These are phyloP conservation scores for Blastomussa wellsi DNA, from an alignment of 92 coral and sea anemone genomes.

Conservation along the genomic window DNA sequence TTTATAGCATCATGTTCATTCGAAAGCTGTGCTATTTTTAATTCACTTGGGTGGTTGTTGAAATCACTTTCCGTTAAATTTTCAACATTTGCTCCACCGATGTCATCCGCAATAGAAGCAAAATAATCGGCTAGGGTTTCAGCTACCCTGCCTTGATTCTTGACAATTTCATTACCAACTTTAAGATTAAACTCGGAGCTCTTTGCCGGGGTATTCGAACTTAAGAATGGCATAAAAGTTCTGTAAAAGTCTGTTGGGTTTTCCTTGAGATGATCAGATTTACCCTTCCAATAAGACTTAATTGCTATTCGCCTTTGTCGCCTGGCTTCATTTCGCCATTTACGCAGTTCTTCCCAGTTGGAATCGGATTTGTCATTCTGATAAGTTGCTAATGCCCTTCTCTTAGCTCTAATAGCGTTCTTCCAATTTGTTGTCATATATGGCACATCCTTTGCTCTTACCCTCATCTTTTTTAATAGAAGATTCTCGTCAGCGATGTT, in stretches of 20 bases:
- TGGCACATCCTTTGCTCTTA: too few species aligned
- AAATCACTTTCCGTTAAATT: constrained; percentile 7
- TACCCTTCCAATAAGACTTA: constrained; percentile 17
- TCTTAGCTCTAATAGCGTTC: neutral
- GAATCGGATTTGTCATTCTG: neutral
- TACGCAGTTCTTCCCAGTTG: neutral
- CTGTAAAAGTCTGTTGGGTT: constrained; percentile 37
- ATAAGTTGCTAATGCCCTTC: neutral
- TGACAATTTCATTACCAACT: neutral
- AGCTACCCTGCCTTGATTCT: constrained; percentile 13
- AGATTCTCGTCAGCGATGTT: too few species aligned
- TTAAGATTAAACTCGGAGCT: constrained; percentile 10
- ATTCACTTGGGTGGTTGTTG: constrained; percentile 34
- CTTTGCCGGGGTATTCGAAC: neutral
- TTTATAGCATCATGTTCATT: neutral
- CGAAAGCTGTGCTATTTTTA: constrained; percentile 8
- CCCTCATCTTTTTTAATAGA: too few species aligned
- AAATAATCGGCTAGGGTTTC: constrained; percentile 18
- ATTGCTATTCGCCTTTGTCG: constrained; percentile 22
- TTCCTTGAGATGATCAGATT: constrained; percentile 28
- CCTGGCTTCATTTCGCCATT: constrained; percentile 15
- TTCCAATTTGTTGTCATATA: too few species aligned
- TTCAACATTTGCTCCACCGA: constrained; percentile 6
- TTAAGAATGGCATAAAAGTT: constrained; percentile 27
- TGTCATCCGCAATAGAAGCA: constrained; percentile 12